These are phyloP conservation scores for Anabacerthia variegaticeps DNA, from an alignment of 2,797 vertebrate genomes.

Conservation along the genomic window DNA sequence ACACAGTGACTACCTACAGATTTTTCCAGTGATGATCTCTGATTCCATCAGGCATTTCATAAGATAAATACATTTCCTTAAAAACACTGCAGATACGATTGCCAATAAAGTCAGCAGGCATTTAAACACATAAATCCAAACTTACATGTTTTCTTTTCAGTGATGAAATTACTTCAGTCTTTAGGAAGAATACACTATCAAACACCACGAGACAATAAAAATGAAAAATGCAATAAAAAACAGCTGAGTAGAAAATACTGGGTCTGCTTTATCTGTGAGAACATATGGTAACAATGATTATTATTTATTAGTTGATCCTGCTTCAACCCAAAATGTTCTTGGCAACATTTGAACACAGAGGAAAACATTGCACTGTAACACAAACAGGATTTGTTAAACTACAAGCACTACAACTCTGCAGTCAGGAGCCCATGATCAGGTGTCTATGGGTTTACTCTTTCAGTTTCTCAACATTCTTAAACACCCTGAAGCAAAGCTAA, in stretches of 20 bases:
- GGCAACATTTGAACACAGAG: background rate
- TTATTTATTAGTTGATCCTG: slow-evolving; percentile 32
- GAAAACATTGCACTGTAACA: background rate
- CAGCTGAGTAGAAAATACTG: background rate
- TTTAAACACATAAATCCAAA: background rate
- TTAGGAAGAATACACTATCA: background rate
- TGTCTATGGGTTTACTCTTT: background rate
- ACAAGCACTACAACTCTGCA: background rate
- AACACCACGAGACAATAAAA: background rate
- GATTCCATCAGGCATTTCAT: background rate
- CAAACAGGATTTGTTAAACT: background rate
- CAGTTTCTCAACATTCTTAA: background rate
- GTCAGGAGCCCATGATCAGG: background rate
- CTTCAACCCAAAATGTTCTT: slow-evolving; percentile 14
- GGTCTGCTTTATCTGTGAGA: background rate
- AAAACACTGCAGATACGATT: background rate
- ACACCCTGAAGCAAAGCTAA: background rate
- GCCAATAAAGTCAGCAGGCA: background rate
- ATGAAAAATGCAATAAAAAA: background rate
- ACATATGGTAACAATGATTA: slow-evolving; percentile 39
- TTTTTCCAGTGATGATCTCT: background rate
- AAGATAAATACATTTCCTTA: background rate
- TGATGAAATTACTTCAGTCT: background rate
- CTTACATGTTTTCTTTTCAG: background rate
- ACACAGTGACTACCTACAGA: background rate